phyloP scores from a whole-genome alignment of 2,113 vertebrate genomes.

The Rhinoderma darwinii region DNA sequence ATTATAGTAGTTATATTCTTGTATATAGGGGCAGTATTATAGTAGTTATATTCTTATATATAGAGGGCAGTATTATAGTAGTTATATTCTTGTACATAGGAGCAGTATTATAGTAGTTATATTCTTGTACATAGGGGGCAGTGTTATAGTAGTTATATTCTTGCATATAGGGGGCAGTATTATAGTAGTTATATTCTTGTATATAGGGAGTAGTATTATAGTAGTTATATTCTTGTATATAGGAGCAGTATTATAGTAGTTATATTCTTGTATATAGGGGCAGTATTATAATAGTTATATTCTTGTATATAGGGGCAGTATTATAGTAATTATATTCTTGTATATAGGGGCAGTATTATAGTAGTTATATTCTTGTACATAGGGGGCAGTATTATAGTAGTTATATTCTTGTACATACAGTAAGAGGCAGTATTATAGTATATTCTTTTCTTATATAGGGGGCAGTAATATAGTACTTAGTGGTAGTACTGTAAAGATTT shows the following conservation, averaged over 20 bases:
- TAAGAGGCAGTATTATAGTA: not conserved
- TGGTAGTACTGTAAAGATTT: too few species aligned
- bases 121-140: too few species aligned
- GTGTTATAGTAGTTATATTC: too few species aligned
- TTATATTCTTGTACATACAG: not conserved
- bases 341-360: too few species aligned
- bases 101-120: too few species aligned
- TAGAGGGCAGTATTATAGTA: not conserved
- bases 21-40: too few species aligned
- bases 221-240: not conserved
- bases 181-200: too few species aligned
- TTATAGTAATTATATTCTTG: too few species aligned
- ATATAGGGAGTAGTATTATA: not conserved
- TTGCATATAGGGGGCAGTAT: too few species aligned
- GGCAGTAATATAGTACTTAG: too few species aligned
- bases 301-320: not conserved
- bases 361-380: not conserved
- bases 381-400: not conserved
- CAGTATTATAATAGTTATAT: not conserved
- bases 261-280: not conserved
- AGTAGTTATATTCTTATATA: not conserved
- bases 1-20: too few species aligned
- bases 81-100: not conserved
- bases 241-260: constrained; percentile 2
- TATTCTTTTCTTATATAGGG: too few species aligned